A percentile compares a stretch with the other conserved stretches of the same genome.
These are phyloP conservation scores for Corynorhinus townsendii DNA, from an alignment of 2,113 vertebrate species.

Conservation along the genomic window DNA sequence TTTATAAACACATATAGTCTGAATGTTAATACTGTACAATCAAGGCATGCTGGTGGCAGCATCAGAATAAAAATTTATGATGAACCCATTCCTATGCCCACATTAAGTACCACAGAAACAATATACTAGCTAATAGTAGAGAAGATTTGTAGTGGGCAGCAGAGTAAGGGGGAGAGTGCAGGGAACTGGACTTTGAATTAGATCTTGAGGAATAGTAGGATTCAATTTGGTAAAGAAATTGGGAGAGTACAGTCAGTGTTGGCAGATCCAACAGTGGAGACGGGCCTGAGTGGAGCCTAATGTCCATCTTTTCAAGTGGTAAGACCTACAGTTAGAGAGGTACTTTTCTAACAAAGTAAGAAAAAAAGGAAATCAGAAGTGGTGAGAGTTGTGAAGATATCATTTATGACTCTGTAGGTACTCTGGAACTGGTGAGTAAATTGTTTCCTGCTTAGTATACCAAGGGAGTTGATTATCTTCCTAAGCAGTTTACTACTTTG, in stretches of 20 bases:
- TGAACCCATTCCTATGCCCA: neutral
- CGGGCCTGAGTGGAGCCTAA: neutral
- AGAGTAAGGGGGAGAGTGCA: neutral
- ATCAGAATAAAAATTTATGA: neutral
- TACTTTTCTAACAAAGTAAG: neutral
- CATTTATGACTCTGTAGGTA: constrained; percentile 8
- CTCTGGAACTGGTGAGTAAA: neutral
- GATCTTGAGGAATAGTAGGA: neutral
- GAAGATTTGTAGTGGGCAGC: neutral
- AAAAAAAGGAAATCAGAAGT: neutral
- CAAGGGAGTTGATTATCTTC: constrained; percentile 22
- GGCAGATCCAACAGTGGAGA: neutral
- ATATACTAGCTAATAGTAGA: neutral
- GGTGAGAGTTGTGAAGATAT: neutral
- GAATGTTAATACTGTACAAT: neutral
- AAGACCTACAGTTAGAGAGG: neutral
- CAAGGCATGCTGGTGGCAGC: neutral
- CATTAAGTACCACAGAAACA: neutral
- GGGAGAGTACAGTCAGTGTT: neutral
- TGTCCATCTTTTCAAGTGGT: neutral
- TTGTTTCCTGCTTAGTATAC: constrained; percentile 1
- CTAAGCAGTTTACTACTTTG: constrained; percentile 45
- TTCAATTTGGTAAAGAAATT: neutral
- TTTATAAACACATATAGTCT: neutral
- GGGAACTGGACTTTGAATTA: neutral